These are phyloP conservation scores for Zalophus californianus DNA, from an alignment of 2,797 vertebrate species.

Conservation along the genomic window DNA sequence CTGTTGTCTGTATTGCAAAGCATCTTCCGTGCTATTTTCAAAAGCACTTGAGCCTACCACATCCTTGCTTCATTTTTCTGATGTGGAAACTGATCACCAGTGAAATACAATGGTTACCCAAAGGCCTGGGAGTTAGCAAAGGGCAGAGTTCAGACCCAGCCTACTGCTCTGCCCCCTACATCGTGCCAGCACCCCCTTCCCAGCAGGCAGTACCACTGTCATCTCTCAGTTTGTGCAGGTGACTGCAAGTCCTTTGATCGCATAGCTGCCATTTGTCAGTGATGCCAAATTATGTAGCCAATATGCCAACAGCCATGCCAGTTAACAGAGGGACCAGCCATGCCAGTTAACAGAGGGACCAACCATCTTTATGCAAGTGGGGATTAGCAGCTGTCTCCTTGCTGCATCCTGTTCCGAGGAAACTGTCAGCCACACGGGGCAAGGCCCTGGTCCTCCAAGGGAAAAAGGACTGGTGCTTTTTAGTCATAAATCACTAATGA, in stretches of 20 bases:
- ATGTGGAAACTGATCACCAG: neutral
- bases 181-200: accelerated
- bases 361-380: neutral
- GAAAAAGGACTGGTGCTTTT: neutral
- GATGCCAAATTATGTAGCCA: neutral
- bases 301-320: neutral
- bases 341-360: neutral
- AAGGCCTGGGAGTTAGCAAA: neutral
- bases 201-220: neutral
- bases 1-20: neutral
- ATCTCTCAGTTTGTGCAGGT: neutral
- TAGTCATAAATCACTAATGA: neutral
- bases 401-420: neutral
- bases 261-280: neutral
- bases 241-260: neutral
- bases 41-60: neutral
- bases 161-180: neutral
- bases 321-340: neutral
- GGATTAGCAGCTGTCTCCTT: slow-evolving; percentile 5
- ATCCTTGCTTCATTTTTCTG: neutral
- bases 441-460: neutral
- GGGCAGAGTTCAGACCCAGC: neutral
- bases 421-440: neutral
- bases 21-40: neutral
- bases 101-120: neutral